Conservation (phyloP, 2,797 vertebrate genomes). For the Liparis tanakae region DNA sequence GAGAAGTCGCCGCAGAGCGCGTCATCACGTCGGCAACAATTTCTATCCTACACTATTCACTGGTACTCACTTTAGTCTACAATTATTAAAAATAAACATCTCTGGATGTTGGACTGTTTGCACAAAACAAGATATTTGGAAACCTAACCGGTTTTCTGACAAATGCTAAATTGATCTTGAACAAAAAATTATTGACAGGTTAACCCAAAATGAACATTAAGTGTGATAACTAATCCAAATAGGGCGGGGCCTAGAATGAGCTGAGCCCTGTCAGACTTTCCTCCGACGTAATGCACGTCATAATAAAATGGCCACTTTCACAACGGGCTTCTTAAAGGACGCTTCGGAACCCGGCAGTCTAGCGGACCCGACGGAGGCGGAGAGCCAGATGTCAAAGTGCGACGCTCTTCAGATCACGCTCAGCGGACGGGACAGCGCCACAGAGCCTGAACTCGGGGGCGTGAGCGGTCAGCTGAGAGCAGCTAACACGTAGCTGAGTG, state of each 20-base stretch:
- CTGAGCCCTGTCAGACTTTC: neutral
- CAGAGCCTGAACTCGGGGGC: slow-evolving; percentile 13
- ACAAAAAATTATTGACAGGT: neutral
- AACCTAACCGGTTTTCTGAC: neutral
- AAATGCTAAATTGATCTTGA: neutral
- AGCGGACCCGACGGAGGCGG: slow-evolving; percentile 4
- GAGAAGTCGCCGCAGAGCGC: no score
- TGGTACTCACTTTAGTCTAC: neutral
- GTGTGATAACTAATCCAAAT: neutral
- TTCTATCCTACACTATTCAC: neutral
- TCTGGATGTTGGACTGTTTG: neutral
- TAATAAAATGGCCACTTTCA: neutral
- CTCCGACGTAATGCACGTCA: neutral
- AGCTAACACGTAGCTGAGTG: slow-evolving; percentile 13
- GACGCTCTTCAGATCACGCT: slow-evolving; percentile 16
- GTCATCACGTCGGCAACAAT: no score
- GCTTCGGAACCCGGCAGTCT: slow-evolving; percentile 14
- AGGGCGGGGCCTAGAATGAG: neutral
- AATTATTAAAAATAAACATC: neutral
- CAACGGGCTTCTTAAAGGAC: slow-evolving; percentile 9
- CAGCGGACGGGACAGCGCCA: neutral
- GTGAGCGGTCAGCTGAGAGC: slow-evolving; percentile 26
- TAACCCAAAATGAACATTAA: neutral
- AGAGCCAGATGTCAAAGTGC: slow-evolving; percentile 27
- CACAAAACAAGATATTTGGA: neutral